A percentile compares a stretch with the other conserved stretches of the same genome.
Evolutionary conservation across 2,888 invertebrate species (phyloP).

Genomic region (Pteria penguin): DNA sequence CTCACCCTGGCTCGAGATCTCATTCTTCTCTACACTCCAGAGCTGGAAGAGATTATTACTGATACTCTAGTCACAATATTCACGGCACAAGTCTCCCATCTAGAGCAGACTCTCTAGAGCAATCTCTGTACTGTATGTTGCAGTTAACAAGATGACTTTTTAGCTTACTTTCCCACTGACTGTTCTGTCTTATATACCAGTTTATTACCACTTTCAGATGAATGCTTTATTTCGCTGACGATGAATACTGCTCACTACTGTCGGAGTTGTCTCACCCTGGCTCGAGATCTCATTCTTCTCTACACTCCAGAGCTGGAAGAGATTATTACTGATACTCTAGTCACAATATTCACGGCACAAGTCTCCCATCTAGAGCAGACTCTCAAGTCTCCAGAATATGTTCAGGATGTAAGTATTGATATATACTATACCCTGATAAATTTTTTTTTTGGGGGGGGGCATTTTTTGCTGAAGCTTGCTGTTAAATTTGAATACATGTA

Average conservation of each 20-base stretch:
- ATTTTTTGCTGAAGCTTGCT: no score
- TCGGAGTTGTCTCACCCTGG: conserved; percentile 86
- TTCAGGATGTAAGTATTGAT: conserved; percentile 81
- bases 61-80: conserved; percentile 88
- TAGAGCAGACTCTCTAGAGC: conserved; percentile 83
- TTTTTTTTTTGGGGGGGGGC: background rate
- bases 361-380: conserved; percentile 84
- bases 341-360: conserved; percentile 88
- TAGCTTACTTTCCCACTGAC: no score
- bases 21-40: conserved; percentile 87
- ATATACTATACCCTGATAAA: background rate
- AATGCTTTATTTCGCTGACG: conserved; percentile 88
- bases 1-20: conserved; percentile 88
- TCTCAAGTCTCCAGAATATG: conserved; percentile 81
- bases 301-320: conserved; percentile 88
- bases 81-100: conserved; percentile 86
- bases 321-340: conserved; percentile 87
- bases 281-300: conserved; percentile 88
- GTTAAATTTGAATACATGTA: no score
- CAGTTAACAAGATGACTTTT: no score
- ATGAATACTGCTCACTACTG: conserved; percentile 90
- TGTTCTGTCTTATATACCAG: no score
- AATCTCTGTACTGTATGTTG: no score
- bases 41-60: conserved; percentile 87
- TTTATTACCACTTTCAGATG: no score